A percentile compares a stretch with the other conserved stretches of the same genome.
These are phyloP conservation scores for Pelecanoides urinatrix DNA, from an alignment of 2,113 vertebrate genomes.

Conservation along the genomic window DNA sequence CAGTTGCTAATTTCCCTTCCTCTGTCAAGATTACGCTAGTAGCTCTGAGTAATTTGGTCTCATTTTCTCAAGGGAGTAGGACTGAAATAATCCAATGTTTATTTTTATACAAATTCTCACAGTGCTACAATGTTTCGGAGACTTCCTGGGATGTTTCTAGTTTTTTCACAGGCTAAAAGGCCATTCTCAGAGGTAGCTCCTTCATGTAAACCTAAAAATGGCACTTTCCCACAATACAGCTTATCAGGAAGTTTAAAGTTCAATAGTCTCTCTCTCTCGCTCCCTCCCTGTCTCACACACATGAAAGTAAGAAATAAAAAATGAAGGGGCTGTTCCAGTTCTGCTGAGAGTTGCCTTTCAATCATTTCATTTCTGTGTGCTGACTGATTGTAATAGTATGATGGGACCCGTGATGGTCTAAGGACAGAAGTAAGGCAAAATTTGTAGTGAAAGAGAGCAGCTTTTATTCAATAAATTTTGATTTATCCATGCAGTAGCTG, in stretches of 20 bases:
- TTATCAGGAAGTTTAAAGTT: slow-evolving; percentile 84
- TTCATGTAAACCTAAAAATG: slow-evolving; percentile 86
- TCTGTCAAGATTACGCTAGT: slow-evolving; percentile 76
- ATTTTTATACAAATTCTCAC: slow-evolving; percentile 88
- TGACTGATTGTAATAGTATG: not conserved
- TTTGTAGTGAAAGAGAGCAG: not conserved
- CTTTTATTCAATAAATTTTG: not conserved
- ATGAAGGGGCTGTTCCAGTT: slow-evolving; percentile 56
- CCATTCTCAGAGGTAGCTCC: slow-evolving; percentile 86
- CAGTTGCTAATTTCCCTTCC: slow-evolving; percentile 76
- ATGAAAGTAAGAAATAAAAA: slow-evolving; percentile 64
- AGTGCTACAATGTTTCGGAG: slow-evolving; percentile 80
- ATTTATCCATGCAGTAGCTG: not conserved
- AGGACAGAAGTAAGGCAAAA: not conserved
- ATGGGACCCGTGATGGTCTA: not conserved
- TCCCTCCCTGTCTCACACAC: slow-evolving; percentile 47
- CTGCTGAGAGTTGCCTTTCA: slow-evolving; percentile 16
- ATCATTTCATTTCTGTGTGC: not conserved
- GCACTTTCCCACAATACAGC: slow-evolving; percentile 86
- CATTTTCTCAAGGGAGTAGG: slow-evolving; percentile 74
- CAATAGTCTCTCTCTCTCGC: slow-evolving; percentile 62
- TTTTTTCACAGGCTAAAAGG: slow-evolving; percentile 80
- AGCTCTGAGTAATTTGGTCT: slow-evolving; percentile 75
- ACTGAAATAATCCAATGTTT: slow-evolving; percentile 87
- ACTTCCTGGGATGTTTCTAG: slow-evolving; percentile 86